Conservation (phyloP, 2,797 vertebrate species). For the Taenioides sp. region DNA sequence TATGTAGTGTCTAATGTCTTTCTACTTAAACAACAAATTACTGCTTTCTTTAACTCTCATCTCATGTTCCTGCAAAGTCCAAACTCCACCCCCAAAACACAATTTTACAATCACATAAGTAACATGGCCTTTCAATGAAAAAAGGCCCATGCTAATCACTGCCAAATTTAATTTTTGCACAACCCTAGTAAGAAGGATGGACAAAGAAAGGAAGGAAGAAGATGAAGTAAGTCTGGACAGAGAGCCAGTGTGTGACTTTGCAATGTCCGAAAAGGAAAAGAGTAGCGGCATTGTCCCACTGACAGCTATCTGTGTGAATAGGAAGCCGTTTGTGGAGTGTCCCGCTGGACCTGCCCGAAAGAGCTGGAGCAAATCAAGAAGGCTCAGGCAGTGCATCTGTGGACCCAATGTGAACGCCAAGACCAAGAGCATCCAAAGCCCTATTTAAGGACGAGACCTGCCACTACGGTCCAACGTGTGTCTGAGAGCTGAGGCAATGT, state of each 20-base stretch:
- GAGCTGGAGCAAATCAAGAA: constrained; percentile 52
- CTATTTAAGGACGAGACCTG: constrained; percentile 36
- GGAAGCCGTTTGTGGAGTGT: constrained; percentile 64
- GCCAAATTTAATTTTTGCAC: neutral
- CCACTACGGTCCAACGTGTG: constrained; percentile 53
- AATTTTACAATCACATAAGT: too few relatives aligned
- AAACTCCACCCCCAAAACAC: too few relatives aligned
- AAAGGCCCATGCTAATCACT: neutral
- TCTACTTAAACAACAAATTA: too few relatives aligned
- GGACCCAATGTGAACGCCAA: constrained; percentile 46
- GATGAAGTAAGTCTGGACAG: constrained; percentile 58
- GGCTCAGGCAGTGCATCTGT: constrained; percentile 41
- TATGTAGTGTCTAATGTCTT: too few relatives aligned
- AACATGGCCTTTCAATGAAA: neutral
- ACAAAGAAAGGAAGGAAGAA: constrained; percentile 58
- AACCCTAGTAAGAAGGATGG: neutral
- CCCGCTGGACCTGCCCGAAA: constrained; percentile 58
- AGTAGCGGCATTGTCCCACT: constrained; percentile 61
- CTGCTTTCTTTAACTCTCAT: too few relatives aligned
- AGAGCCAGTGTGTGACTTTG: constrained; percentile 56
- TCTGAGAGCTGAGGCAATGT: constrained; percentile 64
- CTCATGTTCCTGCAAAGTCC: too few relatives aligned
- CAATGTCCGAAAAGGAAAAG: constrained; percentile 53
- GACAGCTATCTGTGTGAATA: constrained; percentile 62
- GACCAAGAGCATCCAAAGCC: constrained; percentile 35